Percentiles rank a stretch among this genome's conserved stretches.
These are phyloP conservation scores for Trematomus loennbergii DNA, from an alignment of 2,113 vertebrate genomes.

Conservation along the genomic window DNA sequence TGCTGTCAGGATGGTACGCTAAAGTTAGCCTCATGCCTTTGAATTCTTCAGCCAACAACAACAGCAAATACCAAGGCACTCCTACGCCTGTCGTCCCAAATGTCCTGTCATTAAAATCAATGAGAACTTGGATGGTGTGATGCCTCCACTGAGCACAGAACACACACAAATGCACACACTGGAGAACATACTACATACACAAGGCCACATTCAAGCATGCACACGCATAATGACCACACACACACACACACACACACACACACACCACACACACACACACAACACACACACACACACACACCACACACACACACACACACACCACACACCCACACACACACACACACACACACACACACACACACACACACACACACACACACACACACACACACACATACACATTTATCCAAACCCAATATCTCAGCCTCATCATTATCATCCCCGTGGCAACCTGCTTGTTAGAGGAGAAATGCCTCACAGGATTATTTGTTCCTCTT, in stretches of 20 bases:
- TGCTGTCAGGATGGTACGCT: slow-evolving; percentile 31
- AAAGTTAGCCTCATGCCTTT: slow-evolving; percentile 24
- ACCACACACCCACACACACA: too few species aligned
- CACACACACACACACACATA: background rate
- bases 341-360: background rate
- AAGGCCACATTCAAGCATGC: slow-evolving; percentile 2
- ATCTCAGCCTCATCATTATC: slow-evolving; percentile 49
- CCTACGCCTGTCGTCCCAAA: slow-evolving; percentile 11
- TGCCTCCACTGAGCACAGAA: slow-evolving; percentile 2
- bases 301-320: too few species aligned
- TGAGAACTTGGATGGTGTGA: slow-evolving; percentile 1
- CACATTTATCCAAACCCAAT: background rate
- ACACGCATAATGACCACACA: slow-evolving; percentile 6
- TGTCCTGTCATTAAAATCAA: slow-evolving; percentile 48
- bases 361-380: slow-evolving; percentile 18
- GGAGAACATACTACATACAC: background rate
- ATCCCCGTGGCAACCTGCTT: slow-evolving; percentile 57
- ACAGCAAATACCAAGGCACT: slow-evolving; percentile 36
- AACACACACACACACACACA: too few species aligned
- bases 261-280: too few species aligned
- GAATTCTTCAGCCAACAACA: slow-evolving; percentile 41
- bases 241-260: too few species aligned
- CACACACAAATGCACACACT: slow-evolving; percentile 1
- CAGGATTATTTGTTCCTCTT: slow-evolving; percentile 64
- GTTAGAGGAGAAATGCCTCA: slow-evolving; percentile 60